A percentile compares a stretch with the other conserved stretches of the same genome.
Evolutionary conservation across 2,113 vertebrate genomes (phyloP).

Genomic region (Condylura cristata): DNA sequence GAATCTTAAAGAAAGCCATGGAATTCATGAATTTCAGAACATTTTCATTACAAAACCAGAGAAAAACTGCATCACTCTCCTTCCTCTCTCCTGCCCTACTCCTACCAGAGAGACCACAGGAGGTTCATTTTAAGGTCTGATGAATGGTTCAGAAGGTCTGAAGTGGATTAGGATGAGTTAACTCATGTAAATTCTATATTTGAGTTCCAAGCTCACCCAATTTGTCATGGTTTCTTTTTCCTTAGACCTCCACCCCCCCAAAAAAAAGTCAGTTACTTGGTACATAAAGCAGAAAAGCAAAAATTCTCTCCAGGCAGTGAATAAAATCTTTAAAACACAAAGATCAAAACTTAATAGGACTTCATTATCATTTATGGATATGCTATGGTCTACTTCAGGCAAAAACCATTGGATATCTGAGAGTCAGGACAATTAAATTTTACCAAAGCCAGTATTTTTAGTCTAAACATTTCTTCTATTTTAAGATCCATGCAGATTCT

Average conservation of each 20-base stretch:
- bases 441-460: background rate
- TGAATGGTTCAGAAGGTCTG: slow-evolving; percentile 63
- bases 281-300: slow-evolving; percentile 60
- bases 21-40: slow-evolving; percentile 63
- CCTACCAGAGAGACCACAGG: slow-evolving; percentile 34
- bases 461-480: background rate
- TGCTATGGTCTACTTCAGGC: background rate
- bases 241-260: slow-evolving; percentile 24
- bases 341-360: slow-evolving; percentile 34
- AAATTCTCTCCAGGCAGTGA: slow-evolving; percentile 61
- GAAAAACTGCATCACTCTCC: slow-evolving; percentile 37
- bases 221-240: slow-evolving; percentile 70
- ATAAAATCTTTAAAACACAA: slow-evolving; percentile 61
- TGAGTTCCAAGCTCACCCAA: slow-evolving; percentile 66
- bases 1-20: slow-evolving; percentile 64
- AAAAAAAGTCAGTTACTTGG: slow-evolving; percentile 42
- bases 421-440: background rate
- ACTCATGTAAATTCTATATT: slow-evolving; percentile 70
- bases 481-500: background rate
- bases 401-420: slow-evolving; percentile 3
- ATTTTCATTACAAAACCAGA: slow-evolving; percentile 71
- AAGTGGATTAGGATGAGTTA: slow-evolving; percentile 67
- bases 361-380: background rate
- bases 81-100: background rate
- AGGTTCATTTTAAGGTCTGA: slow-evolving; percentile 71